Percentiles rank a stretch among this genome's conserved stretches.
Conservation (phyloP, 1,140 invertebrate species). For the Lerema accius region DNA sequence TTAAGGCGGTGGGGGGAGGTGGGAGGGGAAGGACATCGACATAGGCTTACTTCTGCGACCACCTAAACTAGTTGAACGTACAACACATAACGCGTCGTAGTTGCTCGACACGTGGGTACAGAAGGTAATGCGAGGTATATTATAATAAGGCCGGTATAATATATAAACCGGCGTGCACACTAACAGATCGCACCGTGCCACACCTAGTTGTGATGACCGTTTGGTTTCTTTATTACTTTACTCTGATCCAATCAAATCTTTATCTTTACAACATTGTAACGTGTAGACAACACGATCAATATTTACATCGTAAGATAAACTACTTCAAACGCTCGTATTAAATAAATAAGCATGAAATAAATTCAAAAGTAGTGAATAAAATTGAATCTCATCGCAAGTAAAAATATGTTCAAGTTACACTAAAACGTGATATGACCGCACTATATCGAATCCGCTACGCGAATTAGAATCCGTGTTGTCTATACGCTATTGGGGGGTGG, state of each 20-base stretch:
- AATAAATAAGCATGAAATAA: neutral
- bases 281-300: slow-evolving; percentile 62
- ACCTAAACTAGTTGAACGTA: slow-evolving; percentile 45
- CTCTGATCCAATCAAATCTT: slow-evolving; percentile 66
- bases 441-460: neutral
- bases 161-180: slow-evolving; percentile 57
- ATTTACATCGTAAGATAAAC: slow-evolving; percentile 8
- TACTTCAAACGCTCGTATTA: slow-evolving; percentile 2
- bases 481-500: slow-evolving; percentile 45
- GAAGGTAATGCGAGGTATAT: slow-evolving; percentile 13
- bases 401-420: neutral
- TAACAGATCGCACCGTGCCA: slow-evolving; percentile 68
- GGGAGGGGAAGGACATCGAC: slow-evolving; percentile 48
- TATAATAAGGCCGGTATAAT: slow-evolving; percentile 19
- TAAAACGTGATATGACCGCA: neutral
- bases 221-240: slow-evolving; percentile 50
- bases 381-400: neutral
- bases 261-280: slow-evolving; percentile 35
- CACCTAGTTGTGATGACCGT: slow-evolving; percentile 77
- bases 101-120: slow-evolving; percentile 24
- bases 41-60: slow-evolving; percentile 73
- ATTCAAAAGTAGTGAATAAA: neutral
- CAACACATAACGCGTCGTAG: slow-evolving; percentile 26
- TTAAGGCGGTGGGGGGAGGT: slow-evolving; percentile 38
- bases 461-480: slow-evolving; percentile 50